These are phyloP conservation scores for Zelleria hepariella DNA, from an alignment of 2,888 invertebrate genomes.

Conservation along the genomic window DNA sequence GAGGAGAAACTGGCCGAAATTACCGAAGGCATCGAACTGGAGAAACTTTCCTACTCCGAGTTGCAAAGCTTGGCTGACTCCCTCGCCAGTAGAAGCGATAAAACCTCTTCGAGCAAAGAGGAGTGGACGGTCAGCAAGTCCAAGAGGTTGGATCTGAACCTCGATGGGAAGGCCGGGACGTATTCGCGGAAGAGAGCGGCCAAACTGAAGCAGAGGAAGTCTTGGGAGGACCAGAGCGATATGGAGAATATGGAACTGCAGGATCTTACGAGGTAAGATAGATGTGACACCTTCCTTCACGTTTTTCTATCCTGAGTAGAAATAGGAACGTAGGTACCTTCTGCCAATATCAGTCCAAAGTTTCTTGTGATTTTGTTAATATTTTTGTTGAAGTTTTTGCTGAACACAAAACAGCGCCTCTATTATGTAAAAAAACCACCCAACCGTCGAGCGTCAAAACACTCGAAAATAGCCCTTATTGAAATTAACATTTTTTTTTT, in stretches of 20 bases:
- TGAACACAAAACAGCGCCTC: too few species aligned
- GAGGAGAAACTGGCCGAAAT: constrained; percentile 56
- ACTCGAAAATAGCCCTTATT: too few species aligned
- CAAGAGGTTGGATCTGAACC: constrained; percentile 54
- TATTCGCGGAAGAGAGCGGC: constrained; percentile 64
- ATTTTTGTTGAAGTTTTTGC: too few species aligned
- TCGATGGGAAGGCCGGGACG: constrained; percentile 62
- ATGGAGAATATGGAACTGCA: constrained; percentile 79
- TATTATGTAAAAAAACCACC: too few species aligned
- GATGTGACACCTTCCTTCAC: too few species aligned
- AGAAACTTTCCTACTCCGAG: constrained; percentile 56
- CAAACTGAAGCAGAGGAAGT: constrained; percentile 67
- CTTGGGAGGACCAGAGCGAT: constrained; percentile 81
- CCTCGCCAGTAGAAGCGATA: constrained; percentile 45
- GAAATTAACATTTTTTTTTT: too few species aligned
- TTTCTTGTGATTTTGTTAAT: too few species aligned
- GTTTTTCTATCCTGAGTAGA: too few species aligned
- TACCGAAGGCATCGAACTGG: constrained; percentile 54
- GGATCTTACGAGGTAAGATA: constrained; percentile 73
- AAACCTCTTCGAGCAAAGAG: constrained; percentile 61
- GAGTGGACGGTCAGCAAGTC: constrained; percentile 56
- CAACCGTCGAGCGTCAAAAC: too few species aligned
- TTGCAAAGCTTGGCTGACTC: constrained; percentile 59
- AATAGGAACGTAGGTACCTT: too few species aligned
- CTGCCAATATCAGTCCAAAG: too few species aligned